Evolutionary conservation across 2,797 vertebrate genomes (phyloP).

Genomic region (Sylvia borin): DNA sequence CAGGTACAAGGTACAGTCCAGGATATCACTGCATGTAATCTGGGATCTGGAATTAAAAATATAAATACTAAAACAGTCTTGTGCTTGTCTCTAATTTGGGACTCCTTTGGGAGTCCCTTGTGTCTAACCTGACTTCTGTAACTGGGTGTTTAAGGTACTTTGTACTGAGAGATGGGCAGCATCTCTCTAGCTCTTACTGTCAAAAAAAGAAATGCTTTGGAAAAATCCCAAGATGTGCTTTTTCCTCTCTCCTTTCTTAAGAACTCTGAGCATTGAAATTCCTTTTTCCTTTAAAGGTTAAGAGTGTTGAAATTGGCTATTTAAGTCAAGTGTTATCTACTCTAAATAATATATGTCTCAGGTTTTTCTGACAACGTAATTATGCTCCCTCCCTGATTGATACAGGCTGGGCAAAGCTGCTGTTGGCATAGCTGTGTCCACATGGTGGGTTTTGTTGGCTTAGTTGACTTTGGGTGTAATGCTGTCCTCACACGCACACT

Average conservation of each 20-base stretch:
- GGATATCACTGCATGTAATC: background rate
- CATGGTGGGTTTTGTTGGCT: background rate
- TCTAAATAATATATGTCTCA: conserved; percentile 3
- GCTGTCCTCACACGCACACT: background rate
- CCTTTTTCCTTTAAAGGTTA: conserved; percentile 48
- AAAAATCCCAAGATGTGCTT: background rate
- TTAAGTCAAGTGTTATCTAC: conserved; percentile 9
- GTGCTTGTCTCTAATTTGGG: background rate
- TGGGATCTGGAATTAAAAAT: background rate
- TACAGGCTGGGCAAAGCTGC: background rate
- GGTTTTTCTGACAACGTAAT: background rate
- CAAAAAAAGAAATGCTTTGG: background rate
- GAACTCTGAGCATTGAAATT: background rate
- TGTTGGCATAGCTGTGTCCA: conserved; percentile 20
- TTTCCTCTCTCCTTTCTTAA: background rate
- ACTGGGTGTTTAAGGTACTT: background rate
- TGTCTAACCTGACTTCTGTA: background rate
- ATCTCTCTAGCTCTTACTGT: background rate
- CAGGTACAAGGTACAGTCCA: background rate
- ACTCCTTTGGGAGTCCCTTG: background rate
- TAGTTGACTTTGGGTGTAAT: background rate
- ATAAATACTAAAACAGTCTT: background rate
- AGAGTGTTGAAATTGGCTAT: conserved; percentile 10
- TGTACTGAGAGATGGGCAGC: background rate
- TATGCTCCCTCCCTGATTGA: background rate